Evolutionary conservation across 1,140 invertebrate genomes (phyloP).

Genomic region (Ceratina japonica): DNA sequence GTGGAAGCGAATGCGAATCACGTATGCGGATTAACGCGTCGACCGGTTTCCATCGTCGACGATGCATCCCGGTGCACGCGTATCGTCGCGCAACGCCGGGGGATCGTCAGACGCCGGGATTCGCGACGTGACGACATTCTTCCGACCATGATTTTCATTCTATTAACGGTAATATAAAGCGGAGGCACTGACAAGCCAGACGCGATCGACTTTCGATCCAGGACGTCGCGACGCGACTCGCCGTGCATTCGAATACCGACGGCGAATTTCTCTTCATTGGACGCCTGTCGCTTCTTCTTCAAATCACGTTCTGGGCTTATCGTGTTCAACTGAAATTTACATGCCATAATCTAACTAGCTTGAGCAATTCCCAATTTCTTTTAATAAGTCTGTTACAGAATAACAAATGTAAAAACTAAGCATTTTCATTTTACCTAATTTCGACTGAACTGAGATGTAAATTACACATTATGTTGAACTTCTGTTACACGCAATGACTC

Average conservation of each 20-base stretch:
- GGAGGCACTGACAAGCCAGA: not conserved
- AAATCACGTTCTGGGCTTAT: not conserved
- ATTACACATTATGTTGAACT: not conserved
- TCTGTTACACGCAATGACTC: not conserved
- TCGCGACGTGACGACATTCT: slow-evolving; percentile 15
- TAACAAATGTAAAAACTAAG: too few species aligned
- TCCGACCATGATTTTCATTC: slow-evolving; percentile 27
- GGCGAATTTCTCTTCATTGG: slow-evolving; percentile 24
- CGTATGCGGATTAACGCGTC: slow-evolving; percentile 13
- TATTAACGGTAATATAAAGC: not conserved
- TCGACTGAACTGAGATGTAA: not conserved
- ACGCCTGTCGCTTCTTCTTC: not conserved
- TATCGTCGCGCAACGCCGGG: not conserved
- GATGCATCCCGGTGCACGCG: not conserved
- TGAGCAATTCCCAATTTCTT: too few species aligned
- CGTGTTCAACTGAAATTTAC: not conserved
- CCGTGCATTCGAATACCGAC: slow-evolving; percentile 10
- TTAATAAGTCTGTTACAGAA: too few species aligned
- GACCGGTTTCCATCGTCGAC: slow-evolving; percentile 11
- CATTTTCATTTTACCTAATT: too few species aligned
- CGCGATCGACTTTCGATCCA: slow-evolving; percentile 35
- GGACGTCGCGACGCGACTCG: not conserved
- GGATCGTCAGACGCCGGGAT: slow-evolving; percentile 1
- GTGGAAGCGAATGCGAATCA: slow-evolving; percentile 9
- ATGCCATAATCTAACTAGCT: too few species aligned